Evolutionary conservation across 2,888 invertebrate species (phyloP), one percentile per base, ranked within the genome.

Genomic region (Muschampia plurimacula): DNA sequence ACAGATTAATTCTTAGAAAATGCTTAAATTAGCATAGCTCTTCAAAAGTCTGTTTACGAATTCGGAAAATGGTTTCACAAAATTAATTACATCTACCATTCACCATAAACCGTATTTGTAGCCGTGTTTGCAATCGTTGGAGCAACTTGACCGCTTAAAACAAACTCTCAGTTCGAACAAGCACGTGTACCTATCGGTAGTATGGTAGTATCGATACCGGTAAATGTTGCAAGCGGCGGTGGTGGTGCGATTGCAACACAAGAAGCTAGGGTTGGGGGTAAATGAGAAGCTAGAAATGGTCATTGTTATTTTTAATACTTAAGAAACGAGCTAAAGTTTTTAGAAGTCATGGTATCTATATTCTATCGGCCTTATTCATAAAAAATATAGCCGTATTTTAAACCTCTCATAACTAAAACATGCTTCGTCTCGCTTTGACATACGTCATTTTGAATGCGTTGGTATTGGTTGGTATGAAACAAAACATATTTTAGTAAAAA

Each of bases 91-190:
- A 67, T 55, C 71, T 59, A 41, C 39, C 41, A 67, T 67, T 72
- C 66, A 67, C 39, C 67, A 62, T 72, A 67, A 72, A 67, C 41
- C 52, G 62, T 72, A 67, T 72, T 72, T 66, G 36, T 62, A 62
- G 60, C 32, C 67, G 49, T 65, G 36, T 72, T 67, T 72, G 71
- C 59, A 71, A 60, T 15, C 66, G 44, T 59, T 59, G 65, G 28
- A 22, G 44, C 67, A 44, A 32, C 46, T 62, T n/a, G 60, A 10
- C 9, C 22, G 22, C 8, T 44, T n/a, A 15, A 32, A 59, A 32
- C 68, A 44, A 68, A 60, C 41, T 28, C 46, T 28, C 59, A 12
- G 32, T 32, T 28, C 22, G 15, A 22, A 22, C 22, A 5, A n/a
- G 67, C 67, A 46, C 59, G 67, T 67, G 44, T 59, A 32, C 1